These are phyloP conservation scores for Acanthopagrus latus DNA, from an alignment of 2,797 vertebrate species.

Conservation along the genomic window DNA sequence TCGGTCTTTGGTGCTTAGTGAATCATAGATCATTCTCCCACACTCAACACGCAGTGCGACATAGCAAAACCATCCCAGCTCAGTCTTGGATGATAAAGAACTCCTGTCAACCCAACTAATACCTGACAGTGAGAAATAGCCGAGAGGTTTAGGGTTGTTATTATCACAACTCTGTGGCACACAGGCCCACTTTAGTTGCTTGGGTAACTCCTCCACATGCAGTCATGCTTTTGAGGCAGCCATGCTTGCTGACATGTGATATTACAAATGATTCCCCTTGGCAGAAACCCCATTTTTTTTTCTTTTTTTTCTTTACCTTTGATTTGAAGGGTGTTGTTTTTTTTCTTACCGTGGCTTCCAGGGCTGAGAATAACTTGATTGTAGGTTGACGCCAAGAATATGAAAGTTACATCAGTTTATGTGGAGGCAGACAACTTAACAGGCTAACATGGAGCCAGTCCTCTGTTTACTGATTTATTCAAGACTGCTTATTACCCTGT, in stretches of 20 bases:
- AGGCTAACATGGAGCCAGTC: constrained; percentile 29
- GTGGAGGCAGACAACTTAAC: constrained; percentile 34
- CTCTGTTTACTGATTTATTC: constrained; percentile 37
- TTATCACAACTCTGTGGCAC: constrained; percentile 61
- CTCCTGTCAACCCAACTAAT: constrained; percentile 49
- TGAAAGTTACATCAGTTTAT: constrained; percentile 38
- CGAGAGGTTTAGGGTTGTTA: constrained; percentile 52
- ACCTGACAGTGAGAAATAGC: constrained; percentile 61
- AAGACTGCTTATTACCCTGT: constrained; percentile 45
- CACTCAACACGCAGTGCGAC: constrained; percentile 61
- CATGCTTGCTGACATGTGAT: constrained; percentile 35
- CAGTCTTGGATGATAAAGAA: constrained; percentile 49
- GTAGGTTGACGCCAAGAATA: constrained; percentile 30
- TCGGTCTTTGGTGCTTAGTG: constrained; percentile 70
- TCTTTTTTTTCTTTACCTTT: background rate
- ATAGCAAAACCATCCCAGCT: constrained; percentile 46
- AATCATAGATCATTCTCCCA: constrained; percentile 80
- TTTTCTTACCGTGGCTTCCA: constrained; percentile 26
- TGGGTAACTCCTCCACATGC: constrained; percentile 39
- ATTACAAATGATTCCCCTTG: constrained; percentile 19
- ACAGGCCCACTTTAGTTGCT: constrained; percentile 45
- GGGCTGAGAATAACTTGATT: constrained; percentile 36
- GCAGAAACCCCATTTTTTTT: constrained; percentile 4
- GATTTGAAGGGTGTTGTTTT: constrained; percentile 21
- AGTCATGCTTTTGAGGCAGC: constrained; percentile 34